These are phyloP conservation scores for Urosaurus nigricauda DNA, from an alignment of 2,797 vertebrate genomes.

Conservation along the genomic window DNA sequence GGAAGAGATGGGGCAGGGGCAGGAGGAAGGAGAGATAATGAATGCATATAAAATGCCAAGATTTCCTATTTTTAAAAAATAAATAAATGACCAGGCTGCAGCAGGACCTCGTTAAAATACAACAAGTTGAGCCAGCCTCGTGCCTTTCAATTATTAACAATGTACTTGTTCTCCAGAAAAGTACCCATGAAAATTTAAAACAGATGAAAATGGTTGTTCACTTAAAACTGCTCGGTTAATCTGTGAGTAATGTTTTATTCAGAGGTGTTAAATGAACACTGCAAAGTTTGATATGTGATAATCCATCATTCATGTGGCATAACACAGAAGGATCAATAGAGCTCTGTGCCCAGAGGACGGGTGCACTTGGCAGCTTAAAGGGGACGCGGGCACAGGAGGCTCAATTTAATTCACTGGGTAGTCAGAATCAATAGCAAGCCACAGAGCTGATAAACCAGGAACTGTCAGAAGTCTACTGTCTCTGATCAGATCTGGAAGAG, in stretches of 20 bases:
- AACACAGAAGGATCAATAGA: slow-evolving; percentile 56
- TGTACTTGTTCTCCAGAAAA: slow-evolving; percentile 80
- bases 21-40: neutral
- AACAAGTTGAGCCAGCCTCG: slow-evolving; percentile 73
- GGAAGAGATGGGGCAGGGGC: neutral
- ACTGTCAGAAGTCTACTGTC: slow-evolving; percentile 25
- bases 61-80: slow-evolving; percentile 46
- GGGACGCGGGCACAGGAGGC: slow-evolving; percentile 27
- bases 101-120: slow-evolving; percentile 76
- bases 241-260: slow-evolving; percentile 82
- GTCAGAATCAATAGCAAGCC: slow-evolving; percentile 64
- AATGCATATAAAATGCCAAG: slow-evolving; percentile 57
- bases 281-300: slow-evolving; percentile 71
- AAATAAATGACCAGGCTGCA: slow-evolving; percentile 64
- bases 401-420: slow-evolving; percentile 61
- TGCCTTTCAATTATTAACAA: slow-evolving; percentile 79
- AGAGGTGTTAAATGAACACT: slow-evolving; percentile 77
- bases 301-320: slow-evolving; percentile 71
- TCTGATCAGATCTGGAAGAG: fast-evolving
- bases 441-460: slow-evolving; percentile 63
- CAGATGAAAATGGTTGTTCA: slow-evolving; percentile 78
- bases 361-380: slow-evolving; percentile 40
- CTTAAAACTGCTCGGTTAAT: slow-evolving; percentile 79
- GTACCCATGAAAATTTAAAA: slow-evolving; percentile 81
- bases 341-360: slow-evolving; percentile 34